A percentile compares a stretch with the other conserved stretches of the same genome.
Conservation (phyloP, 2,888 invertebrate species). For the Zygogramma bicolorata region DNA sequence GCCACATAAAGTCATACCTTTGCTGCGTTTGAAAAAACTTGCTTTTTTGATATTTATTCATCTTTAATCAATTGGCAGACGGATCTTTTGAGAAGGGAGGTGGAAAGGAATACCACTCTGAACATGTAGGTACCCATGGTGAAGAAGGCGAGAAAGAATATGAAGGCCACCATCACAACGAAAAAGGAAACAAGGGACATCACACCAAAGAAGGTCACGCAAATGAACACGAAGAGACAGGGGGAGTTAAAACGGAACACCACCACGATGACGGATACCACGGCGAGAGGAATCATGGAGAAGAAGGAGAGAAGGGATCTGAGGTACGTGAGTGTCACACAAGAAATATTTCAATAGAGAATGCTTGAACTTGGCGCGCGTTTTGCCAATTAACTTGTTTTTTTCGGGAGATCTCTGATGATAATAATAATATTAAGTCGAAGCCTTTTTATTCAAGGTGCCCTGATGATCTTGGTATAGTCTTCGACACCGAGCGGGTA, state of each 20-base stretch:
- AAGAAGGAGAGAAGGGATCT: slow-evolving; percentile 68
- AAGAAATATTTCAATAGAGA: no score
- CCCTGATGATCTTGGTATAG: no score
- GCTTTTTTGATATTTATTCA: no score
- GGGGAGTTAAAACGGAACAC: slow-evolving; percentile 69
- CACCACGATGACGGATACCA: slow-evolving; percentile 66
- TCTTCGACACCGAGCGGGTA: no score
- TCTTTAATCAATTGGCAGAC: background rate
- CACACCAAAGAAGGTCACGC: slow-evolving; percentile 67
- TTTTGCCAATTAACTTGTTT: no score
- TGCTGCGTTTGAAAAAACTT: no score
- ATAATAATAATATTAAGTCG: no score
- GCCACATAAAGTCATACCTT: no score
- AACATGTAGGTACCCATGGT: slow-evolving; percentile 56
- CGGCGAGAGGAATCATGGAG: slow-evolving; percentile 69
- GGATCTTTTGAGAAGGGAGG: slow-evolving; percentile 54
- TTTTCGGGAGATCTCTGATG: no score
- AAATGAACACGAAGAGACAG: slow-evolving; percentile 68
- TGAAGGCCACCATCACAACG: slow-evolving; percentile 61
- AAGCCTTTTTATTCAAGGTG: no score
- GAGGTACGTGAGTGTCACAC: no score
- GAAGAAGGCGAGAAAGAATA: slow-evolving; percentile 62
- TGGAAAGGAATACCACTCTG: slow-evolving; percentile 55
- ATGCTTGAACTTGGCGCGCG: no score
- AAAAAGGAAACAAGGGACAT: slow-evolving; percentile 62